Conservation (phyloP, 2,113 vertebrate genomes). For the Crotalus horridus region DNA sequence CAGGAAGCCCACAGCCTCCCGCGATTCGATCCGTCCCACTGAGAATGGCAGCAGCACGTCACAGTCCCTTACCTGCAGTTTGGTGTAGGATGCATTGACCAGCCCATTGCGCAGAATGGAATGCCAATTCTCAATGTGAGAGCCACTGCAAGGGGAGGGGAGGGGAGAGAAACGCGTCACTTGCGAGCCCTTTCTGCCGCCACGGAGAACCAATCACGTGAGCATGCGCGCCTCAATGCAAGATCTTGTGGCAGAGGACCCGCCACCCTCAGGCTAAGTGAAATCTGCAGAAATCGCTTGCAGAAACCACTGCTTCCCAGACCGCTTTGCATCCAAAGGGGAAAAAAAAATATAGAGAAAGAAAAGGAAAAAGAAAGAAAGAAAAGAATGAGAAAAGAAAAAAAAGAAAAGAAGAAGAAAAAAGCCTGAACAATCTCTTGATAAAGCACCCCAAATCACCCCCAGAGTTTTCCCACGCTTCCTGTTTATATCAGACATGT, state of each 20-base stretch:
- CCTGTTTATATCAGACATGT: too few species aligned
- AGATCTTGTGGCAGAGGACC: not conserved
- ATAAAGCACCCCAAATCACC: not conserved
- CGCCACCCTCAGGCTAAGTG: not conserved
- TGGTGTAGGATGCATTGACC: conserved; percentile 99
- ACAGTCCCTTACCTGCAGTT: conserved; percentile 85
- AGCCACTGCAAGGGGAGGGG: conserved; percentile 78
- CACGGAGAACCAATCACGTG: fast-evolving
- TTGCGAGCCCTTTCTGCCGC: not conserved
- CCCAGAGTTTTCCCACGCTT: not conserved
- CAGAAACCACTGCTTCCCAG: not conserved
- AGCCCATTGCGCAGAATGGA: conserved; percentile 98
- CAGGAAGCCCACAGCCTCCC: not conserved
- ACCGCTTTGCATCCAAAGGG: too few species aligned
- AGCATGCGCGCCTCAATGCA: not conserved
- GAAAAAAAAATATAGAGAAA: not conserved
- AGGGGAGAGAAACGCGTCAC: not conserved
- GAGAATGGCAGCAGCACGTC: too few species aligned
- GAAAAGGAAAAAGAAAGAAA: fast-evolving
- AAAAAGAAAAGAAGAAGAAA: fast-evolving
- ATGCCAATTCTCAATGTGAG: conserved; percentile 99
- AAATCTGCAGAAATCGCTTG: not conserved
- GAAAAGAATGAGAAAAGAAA: too few species aligned
- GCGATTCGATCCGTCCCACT: not conserved
- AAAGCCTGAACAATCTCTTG: not conserved